phyloP scores from a whole-genome alignment of 2,797 vertebrate genomes.

The Scomberomorus guttatus region DNA sequence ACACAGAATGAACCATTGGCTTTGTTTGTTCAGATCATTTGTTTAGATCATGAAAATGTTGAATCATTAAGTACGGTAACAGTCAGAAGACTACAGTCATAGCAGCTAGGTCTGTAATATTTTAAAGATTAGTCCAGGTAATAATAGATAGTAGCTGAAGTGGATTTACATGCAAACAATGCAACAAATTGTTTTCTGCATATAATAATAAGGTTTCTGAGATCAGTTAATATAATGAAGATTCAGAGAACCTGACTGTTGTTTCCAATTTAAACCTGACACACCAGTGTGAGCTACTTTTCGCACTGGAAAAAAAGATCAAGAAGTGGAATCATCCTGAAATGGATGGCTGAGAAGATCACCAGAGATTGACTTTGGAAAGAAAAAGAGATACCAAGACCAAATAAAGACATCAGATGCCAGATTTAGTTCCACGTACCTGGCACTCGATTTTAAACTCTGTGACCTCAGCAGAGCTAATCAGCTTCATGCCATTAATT shows the following conservation, averaged over 20 bases:
- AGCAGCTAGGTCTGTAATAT: not conserved
- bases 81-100: not conserved
- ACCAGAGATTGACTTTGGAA: conserved; percentile 39
- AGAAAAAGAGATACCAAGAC: conserved; percentile 26
- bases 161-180: not conserved
- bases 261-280: not conserved
- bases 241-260: not conserved
- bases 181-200: no score
- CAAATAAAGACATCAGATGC: conserved; percentile 47
- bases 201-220: not conserved
- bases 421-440: conserved; percentile 68
- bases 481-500: conserved; percentile 78
- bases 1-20: not conserved
- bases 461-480: conserved; percentile 62
- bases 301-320: not conserved
- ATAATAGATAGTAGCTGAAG: not conserved
- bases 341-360: conserved; percentile 18
- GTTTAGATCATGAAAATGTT: not conserved
- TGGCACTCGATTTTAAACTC: conserved; percentile 69
- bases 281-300: not conserved
- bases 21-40: not conserved
- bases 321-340: conserved; percentile 14
- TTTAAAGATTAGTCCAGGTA: not conserved
- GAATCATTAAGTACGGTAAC: not conserved
- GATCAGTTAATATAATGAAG: not conserved